Evolutionary conservation across 2,888 invertebrate genomes (phyloP).

Genomic region (Tipula lateralis): DNA sequence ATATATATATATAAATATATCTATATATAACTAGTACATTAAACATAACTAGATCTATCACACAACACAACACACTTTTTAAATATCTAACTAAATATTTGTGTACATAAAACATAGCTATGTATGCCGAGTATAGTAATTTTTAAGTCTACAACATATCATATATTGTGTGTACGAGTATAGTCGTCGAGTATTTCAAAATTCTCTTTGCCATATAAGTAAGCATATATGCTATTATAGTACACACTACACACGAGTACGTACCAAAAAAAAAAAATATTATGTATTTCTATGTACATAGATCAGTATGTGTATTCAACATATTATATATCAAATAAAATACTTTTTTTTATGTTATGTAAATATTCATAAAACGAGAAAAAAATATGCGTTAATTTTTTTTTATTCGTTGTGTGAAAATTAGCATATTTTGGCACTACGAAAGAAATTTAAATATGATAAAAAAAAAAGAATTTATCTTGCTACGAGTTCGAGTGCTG

Average conservation of each 20-base stretch:
- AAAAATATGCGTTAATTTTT: neutral
- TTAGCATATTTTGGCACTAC: slow-evolving; percentile 24
- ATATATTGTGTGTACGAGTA: neutral
- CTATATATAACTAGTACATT: no score
- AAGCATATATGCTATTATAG: neutral
- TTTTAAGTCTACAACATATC: neutral
- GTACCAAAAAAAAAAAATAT: neutral
- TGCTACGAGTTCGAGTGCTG: neutral
- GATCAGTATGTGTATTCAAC: neutral
- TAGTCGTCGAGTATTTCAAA: neutral
- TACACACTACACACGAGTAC: no score
- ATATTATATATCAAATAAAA: neutral
- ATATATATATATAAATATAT: no score
- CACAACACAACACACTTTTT: no score
- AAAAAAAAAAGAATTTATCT: neutral
- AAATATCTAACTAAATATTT: no score
- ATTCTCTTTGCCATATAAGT: neutral
- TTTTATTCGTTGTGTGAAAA: neutral
- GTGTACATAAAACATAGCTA: slow-evolving; percentile 2
- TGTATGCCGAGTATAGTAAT: neutral
- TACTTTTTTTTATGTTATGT: slow-evolving; percentile 6
- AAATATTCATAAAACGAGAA: neutral
- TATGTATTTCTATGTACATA: neutral
- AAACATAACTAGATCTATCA: no score
- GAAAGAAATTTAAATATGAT: neutral